Evolutionary conservation across 2,888 invertebrate genomes (phyloP).

Genomic region (Nudaria mundana): DNA sequence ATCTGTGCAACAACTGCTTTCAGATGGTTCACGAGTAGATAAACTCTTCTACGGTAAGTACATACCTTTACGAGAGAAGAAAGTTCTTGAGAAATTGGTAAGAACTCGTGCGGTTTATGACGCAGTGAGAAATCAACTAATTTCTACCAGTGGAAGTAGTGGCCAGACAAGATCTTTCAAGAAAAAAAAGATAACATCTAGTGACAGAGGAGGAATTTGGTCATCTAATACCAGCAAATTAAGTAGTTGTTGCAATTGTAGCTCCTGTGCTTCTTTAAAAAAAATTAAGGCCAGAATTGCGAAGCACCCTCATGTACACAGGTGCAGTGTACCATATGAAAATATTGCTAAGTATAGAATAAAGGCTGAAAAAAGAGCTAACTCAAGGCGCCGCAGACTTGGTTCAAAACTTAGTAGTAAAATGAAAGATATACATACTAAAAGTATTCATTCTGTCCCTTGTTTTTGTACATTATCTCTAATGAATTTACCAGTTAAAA

Average conservation of each 20-base stretch:
- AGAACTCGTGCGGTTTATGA: slow-evolving; percentile 49
- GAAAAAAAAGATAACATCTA: slow-evolving; percentile 36
- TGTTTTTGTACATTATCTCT: slow-evolving; percentile 38
- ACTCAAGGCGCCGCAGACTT: slow-evolving; percentile 14
- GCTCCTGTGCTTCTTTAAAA: slow-evolving; percentile 30
- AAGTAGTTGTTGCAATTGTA: slow-evolving; percentile 37
- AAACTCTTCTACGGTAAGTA: slow-evolving; percentile 43
- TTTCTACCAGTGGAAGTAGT: slow-evolving; percentile 35
- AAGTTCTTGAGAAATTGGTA: slow-evolving; percentile 46
- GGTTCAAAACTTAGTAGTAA: slow-evolving; percentile 21
- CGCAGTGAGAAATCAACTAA: slow-evolving; percentile 41
- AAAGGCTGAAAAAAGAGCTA: slow-evolving; percentile 21
- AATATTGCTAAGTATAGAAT: slow-evolving; percentile 17
- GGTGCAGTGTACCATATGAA: slow-evolving; percentile 17
- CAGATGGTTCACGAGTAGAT: slow-evolving; percentile 36
- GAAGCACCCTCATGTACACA: slow-evolving; percentile 17
- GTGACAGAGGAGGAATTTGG: slow-evolving; percentile 42
- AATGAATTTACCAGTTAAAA: slow-evolving; percentile 17
- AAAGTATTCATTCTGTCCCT: slow-evolving; percentile 40
- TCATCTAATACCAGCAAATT: slow-evolving; percentile 35
- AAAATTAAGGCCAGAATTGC: slow-evolving; percentile 17
- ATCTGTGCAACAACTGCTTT: slow-evolving; percentile 15
- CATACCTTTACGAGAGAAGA: slow-evolving; percentile 46
- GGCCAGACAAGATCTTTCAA: slow-evolving; percentile 21
- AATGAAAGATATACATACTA: slow-evolving; percentile 22